These are phyloP conservation scores for Rhyacophila evoluta DNA, from an alignment of 2,888 invertebrate genomes.

Conservation along the genomic window DNA sequence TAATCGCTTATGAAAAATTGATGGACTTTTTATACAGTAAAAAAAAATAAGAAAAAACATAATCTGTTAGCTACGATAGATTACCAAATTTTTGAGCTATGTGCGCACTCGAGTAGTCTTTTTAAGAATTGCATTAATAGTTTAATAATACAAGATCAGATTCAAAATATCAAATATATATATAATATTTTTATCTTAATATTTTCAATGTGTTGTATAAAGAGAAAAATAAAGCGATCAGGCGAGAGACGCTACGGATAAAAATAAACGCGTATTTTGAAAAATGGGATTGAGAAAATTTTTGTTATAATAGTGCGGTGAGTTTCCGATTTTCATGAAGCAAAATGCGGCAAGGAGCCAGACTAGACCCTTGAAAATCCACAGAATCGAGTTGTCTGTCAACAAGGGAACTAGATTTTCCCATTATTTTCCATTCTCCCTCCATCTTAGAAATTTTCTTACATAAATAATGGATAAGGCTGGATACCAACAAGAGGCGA, in stretches of 20 bases:
- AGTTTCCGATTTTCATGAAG: background rate
- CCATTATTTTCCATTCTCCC: constrained; percentile 47
- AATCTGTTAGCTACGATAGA: too few relatives aligned
- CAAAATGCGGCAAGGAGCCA: background rate
- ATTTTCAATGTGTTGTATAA: too few relatives aligned
- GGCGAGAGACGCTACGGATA: background rate
- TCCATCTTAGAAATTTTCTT: constrained; percentile 32
- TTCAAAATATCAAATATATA: too few relatives aligned
- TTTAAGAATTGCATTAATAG: too few relatives aligned
- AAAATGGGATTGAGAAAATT: constrained; percentile 10
- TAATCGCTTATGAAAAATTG: too few relatives aligned
- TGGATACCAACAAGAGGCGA: background rate
- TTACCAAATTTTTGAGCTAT: too few relatives aligned
- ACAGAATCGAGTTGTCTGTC: constrained; percentile 51
- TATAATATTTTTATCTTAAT: too few relatives aligned
- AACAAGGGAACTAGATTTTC: constrained; percentile 48
- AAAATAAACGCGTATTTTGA: background rate
- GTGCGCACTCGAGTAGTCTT: too few relatives aligned
- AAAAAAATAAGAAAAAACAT: too few relatives aligned
- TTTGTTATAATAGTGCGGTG: background rate
- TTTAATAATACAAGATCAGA: too few relatives aligned
- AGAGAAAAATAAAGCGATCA: too few relatives aligned
- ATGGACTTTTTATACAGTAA: too few relatives aligned
- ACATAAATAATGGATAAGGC: background rate
- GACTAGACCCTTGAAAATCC: constrained; percentile 29